Base-by-base conservation (phyloP, 2,888 invertebrate genomes). In the Ephialtes manifestator region DNA sequence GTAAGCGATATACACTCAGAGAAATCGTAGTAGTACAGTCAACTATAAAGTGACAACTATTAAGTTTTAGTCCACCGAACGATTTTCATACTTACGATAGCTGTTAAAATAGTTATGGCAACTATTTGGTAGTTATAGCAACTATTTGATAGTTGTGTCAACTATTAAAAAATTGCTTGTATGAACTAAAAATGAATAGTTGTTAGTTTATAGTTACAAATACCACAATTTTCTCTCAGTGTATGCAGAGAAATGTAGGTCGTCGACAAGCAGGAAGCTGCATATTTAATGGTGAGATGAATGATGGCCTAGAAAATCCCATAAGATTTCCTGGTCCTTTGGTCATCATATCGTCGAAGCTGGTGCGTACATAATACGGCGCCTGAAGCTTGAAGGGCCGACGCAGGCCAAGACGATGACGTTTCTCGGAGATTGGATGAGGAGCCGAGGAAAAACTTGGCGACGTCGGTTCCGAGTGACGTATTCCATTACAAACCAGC, bases 401-500 rank as follows among this genome's bases (percentile, higher is more conserved):
- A 35, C 51, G 51, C 67, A 51, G 48, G 60, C 48, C 71, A 35
- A 63, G 63, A 74, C 72, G 71, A 53, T 39, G 24, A 20, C 48
- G 24, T 28, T 39, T 28, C 51, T 48, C 72, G 58, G 79, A 67
- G 58, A 70, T 70, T 72, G 58, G 48, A 72, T n/a, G 28, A 51
- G 51, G 46, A 78, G 58, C 31, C 15, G 18, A 48, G 85, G 79
- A 85, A 85, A 80, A 85, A 85, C 75, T 48, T 72, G 85, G 76
- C 83, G 81, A 78, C 81, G 65, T 60, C 72, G 58, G 83, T 72
- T 74, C 31, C 68, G 76, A 74, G 80, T 83, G 85, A 83, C 78
- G 74, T 84, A 84, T 86, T 86, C 72, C 74, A 86, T 86, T 86
- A 86, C 77, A 60, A 60, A 60, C 63, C 48, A 18, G 31, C 28